A percentile compares a stretch with the other conserved stretches of the same genome.
phyloP scores from a whole-genome alignment of 2,888 invertebrate species.

The Eristalis intricaria region DNA sequence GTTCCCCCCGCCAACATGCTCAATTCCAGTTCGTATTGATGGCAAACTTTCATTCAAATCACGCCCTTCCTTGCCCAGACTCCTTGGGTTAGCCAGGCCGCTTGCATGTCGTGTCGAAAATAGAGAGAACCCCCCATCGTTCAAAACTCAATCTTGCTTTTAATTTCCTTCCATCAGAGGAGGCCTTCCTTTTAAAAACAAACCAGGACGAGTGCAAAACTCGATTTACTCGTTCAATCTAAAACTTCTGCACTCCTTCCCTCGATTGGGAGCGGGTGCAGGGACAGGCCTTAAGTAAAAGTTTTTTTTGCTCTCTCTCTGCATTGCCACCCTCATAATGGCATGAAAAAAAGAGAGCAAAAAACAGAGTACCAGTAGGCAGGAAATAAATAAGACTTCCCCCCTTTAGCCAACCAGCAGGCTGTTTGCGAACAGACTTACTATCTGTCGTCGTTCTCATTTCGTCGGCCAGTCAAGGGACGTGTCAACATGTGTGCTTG shows the following conservation, averaged over 20 bases:
- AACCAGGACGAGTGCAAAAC: constrained; percentile 39
- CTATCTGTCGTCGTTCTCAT: constrained; percentile 11
- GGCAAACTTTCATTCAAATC: neutral
- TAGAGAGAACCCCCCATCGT: constrained; percentile 2
- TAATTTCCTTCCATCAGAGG: constrained; percentile 58
- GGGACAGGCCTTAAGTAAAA: constrained; percentile 32
- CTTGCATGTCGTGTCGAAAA: constrained; percentile 44
- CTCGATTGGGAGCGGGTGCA: neutral
- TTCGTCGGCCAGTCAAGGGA: neutral
- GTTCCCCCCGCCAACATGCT: no score
- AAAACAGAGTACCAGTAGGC: constrained; percentile 34
- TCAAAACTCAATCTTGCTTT: constrained; percentile 60
- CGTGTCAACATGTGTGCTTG: constrained; percentile 53
- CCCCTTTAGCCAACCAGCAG: neutral
- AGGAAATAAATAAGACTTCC: constrained; percentile 70
- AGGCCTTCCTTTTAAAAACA: neutral
- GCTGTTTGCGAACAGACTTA: constrained; percentile 37
- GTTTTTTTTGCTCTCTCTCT: constrained; percentile 21
- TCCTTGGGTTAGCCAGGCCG: constrained; percentile 15
- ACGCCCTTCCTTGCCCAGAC: neutral
- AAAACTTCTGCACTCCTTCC: constrained; percentile 36
- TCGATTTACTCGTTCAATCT: constrained; percentile 63
- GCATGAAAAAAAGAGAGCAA: constrained; percentile 7
- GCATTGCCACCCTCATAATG: constrained; percentile 63
- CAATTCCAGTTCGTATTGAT: neutral